Conservation (phyloP, 2,113 vertebrate genomes). For the Circaetus cinerascens region DNA sequence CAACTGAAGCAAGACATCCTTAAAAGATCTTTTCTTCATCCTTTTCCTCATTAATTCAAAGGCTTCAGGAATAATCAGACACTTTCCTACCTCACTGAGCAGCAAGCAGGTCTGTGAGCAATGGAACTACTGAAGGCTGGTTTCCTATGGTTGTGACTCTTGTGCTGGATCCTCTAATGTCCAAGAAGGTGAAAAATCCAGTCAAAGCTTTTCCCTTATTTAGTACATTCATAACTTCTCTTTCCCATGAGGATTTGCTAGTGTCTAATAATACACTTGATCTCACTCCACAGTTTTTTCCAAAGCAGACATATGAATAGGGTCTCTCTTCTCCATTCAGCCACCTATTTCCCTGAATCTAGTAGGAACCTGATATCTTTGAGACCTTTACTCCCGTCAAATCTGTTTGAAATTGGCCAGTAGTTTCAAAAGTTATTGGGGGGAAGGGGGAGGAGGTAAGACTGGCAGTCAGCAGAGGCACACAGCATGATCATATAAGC, state of each 20-base stretch:
- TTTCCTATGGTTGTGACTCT: conserved; percentile 21
- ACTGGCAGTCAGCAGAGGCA: neutral
- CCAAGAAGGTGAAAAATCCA: conserved; percentile 48
- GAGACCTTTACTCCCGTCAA: conserved; percentile 59
- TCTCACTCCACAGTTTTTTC: conserved; percentile 42
- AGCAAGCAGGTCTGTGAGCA: conserved; percentile 22
- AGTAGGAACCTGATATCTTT: conserved; percentile 54
- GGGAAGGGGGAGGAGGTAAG: neutral
- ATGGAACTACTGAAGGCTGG: conserved; percentile 47
- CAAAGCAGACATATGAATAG: conserved; percentile 57
- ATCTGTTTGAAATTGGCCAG: conserved; percentile 58
- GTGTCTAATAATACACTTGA: conserved; percentile 61
- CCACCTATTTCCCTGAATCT: conserved; percentile 52
- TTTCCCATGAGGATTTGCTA: conserved; percentile 32
- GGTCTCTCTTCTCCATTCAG: conserved; percentile 52
- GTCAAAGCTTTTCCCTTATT: conserved; percentile 39
- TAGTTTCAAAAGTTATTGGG: conserved; percentile 21
- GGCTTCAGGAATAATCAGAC: neutral
- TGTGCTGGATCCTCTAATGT: neutral
- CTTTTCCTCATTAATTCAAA: neutral
- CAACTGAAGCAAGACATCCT: neutral
- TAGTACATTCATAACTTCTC: conserved; percentile 36
- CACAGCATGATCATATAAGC: neutral
- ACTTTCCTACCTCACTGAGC: neutral
- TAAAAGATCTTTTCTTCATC: neutral